Base-by-base conservation (phyloP, 2,797 vertebrate species). In the Taenioides sp. region DNA sequence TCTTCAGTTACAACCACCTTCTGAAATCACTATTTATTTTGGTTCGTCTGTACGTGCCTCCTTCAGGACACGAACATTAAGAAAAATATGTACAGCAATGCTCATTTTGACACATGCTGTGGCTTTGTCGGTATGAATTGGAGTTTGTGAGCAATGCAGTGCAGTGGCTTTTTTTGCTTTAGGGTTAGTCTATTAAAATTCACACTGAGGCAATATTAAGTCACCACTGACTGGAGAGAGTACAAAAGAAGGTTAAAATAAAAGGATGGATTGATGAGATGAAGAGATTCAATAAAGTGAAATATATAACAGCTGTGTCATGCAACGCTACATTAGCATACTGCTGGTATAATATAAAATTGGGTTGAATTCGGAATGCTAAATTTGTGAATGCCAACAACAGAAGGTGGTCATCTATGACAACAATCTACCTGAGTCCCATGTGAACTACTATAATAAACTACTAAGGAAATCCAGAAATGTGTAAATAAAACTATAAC, bases 151-250 rank as follows among this genome's bases (percentile, higher is more conserved):
- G 55, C 66, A 43, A 7, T n/a, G 50, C 63, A 70, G 47, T 63
- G 69, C 60, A 65, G 64, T 47, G 59, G 59, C 31, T 77, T 82
- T 77, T 82, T 70, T 82, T 61, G 87, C 89, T 90, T 76, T 28
- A 83, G 90, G 90, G 77, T 73, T 60, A 40, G 81, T 89, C 88
- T 90, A 90, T 92, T 92, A 89, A 89, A 85, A 92, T 88, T 84
- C 86, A 69, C 78, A 83, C 89, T 84, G 85, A 89, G 85, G 89
- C 85, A 73, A 83, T 7, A 76, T 92, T 91, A 91, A 62, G 87
- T 92, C 90, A 91, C 81, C 60, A 66, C 65, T 70, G 75, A 63
- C 67, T 69, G 75, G 64, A 71, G 72, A 88, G 54, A 47, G 74
- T 65, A 70, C 49, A 62, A 77, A 54, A 66, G 43, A 16, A 80